phyloP scores from a whole-genome alignment of 1,140 invertebrate species.

The Aphaenogaster ashmeadi region DNA sequence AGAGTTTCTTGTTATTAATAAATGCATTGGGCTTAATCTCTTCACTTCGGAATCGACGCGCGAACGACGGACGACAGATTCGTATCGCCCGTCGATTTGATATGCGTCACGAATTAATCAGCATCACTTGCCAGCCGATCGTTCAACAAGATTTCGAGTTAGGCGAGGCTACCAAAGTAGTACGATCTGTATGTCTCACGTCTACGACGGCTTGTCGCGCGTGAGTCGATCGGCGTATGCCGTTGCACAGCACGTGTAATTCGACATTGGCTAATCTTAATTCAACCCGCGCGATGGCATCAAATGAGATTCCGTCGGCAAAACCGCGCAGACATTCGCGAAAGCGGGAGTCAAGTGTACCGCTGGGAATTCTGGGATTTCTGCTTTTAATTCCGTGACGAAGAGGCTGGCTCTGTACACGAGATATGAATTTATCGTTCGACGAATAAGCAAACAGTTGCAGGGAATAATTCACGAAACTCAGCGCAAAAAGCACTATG shows the following conservation, averaged over 20 bases:
- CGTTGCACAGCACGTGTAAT: conserved; percentile 69
- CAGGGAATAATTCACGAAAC: background rate
- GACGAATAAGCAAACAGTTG: background rate
- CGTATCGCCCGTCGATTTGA: conserved; percentile 10
- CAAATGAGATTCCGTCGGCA: conserved; percentile 63
- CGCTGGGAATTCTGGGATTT: conserved; percentile 42
- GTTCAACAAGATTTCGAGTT: conserved; percentile 24
- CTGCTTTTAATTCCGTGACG: conserved; percentile 42
- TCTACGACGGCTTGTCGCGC: conserved; percentile 63
- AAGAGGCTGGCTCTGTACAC: conserved; percentile 12
- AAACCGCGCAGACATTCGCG: conserved; percentile 52
- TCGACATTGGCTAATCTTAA: conserved; percentile 69
- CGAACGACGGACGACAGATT: background rate
- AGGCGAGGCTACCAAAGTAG: conserved; percentile 50
- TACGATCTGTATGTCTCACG: conserved; percentile 65
- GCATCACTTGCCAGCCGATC: conserved; percentile 18
- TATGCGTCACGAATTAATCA: conserved; percentile 16
- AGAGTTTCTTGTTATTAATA: background rate
- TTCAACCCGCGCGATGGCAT: conserved; percentile 55
- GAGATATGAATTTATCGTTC: conserved; percentile 54
- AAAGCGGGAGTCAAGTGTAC: conserved; percentile 66
- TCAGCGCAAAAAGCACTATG: background rate
- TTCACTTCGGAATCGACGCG: conserved; percentile 8
- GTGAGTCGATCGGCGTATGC: conserved; percentile 66
- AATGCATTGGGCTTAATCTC: background rate